These are phyloP conservation scores for Globicephala melas DNA, from an alignment of 2,113 vertebrate species.

Conservation along the genomic window DNA sequence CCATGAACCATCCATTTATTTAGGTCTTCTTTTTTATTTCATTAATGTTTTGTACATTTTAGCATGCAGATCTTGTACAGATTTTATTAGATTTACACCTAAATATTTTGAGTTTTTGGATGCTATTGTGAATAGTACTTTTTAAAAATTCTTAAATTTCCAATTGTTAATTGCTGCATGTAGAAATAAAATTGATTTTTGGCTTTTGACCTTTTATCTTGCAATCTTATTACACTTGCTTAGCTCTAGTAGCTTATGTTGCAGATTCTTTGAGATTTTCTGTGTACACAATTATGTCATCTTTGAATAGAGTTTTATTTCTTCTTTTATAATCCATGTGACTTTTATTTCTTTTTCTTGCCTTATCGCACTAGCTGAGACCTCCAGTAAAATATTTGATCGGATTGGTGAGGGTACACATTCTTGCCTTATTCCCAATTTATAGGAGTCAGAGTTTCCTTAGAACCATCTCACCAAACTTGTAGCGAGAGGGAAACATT, in stretches of 20 bases:
- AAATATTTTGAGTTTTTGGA: neutral
- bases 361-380: neutral
- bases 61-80: neutral
- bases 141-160: neutral
- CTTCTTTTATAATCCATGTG: neutral
- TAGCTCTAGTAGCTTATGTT: neutral
- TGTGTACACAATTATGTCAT: neutral
- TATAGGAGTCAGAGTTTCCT: neutral
- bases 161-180: neutral
- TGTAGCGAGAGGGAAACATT: neutral
- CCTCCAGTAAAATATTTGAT: neutral
- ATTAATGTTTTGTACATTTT: neutral
- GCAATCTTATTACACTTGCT: neutral
- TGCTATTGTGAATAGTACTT: neutral
- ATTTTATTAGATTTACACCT: neutral
- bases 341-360: conserved; percentile 39
- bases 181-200: neutral
- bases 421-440: neutral
- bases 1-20: neutral
- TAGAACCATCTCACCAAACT: neutral
- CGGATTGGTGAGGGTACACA: neutral
- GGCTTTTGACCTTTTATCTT: neutral
- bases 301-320: neutral
- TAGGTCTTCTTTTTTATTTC: neutral
- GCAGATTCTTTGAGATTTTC: neutral